Conservation (phyloP, 2,113 vertebrate species). For the Eidolon helvum region DNA sequence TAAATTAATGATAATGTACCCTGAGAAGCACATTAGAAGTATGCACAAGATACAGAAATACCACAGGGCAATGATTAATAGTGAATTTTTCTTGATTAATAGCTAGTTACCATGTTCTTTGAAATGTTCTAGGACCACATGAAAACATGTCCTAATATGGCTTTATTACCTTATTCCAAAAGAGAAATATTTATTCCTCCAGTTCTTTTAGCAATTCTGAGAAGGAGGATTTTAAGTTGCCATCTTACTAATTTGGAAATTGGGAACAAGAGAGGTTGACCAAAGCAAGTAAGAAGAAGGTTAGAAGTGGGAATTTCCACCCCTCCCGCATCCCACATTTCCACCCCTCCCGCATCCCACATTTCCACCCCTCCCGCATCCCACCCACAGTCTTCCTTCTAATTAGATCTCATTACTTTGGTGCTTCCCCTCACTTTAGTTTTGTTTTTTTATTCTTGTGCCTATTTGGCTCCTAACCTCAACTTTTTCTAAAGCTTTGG, state of each 20-base stretch:
- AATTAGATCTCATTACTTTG: not conserved
- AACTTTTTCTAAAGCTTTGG: not conserved
- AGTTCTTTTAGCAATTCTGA: not conserved
- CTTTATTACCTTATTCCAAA: not conserved
- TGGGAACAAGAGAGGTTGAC: not conserved
- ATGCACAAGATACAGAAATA: not conserved
- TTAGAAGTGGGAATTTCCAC: not conserved
- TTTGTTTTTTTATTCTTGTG: not conserved
- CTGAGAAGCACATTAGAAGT: not conserved
- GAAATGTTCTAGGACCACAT: not conserved
- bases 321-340: fast-evolving
- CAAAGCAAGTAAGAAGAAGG: not conserved
- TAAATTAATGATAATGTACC: not conserved
- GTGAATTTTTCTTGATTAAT: not conserved
- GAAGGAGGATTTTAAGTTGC: not conserved
- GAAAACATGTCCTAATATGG: not conserved
- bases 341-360: fast-evolving
- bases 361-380: fast-evolving
- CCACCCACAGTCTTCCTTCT: not conserved
- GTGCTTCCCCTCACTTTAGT: not conserved
- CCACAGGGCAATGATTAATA: not conserved
- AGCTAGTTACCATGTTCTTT: not conserved
- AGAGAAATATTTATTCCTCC: not conserved
- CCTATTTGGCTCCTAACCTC: not conserved
- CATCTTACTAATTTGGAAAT: not conserved